Percentiles rank a stretch among this genome's conserved stretches.
Conservation (phyloP, 2,888 invertebrate species). For the Craniophora ligustri region DNA sequence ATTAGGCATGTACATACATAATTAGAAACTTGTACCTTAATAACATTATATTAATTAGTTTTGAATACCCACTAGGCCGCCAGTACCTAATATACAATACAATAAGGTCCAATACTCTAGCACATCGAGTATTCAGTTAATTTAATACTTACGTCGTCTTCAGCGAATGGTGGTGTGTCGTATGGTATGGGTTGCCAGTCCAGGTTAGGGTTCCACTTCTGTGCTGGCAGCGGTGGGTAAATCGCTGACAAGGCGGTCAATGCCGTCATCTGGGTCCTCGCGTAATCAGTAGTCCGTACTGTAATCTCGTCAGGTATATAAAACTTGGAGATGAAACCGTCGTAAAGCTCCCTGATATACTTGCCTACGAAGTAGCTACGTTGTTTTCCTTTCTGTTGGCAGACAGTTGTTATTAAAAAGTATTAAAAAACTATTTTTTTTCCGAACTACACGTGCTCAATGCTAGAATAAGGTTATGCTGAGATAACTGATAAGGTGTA, state of each 20-base stretch:
- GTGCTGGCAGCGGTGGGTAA: constrained; percentile 89
- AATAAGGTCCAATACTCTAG: too few species aligned
- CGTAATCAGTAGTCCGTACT: constrained; percentile 90
- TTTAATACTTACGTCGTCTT: constrained; percentile 78
- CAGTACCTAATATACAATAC: too few species aligned
- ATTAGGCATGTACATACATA: too few species aligned
- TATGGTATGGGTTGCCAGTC: constrained; percentile 92
- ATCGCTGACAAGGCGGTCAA: constrained; percentile 91
- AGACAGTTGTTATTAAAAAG: too few species aligned
- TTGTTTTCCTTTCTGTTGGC: constrained; percentile 84
- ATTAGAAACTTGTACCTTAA: too few species aligned
- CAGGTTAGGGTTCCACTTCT: constrained; percentile 88
- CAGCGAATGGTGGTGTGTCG: constrained; percentile 67
- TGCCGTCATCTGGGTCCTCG: constrained; percentile 93
- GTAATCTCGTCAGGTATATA: constrained; percentile 84
- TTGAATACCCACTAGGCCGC: too few species aligned
- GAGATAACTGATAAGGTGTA: constrained; percentile 10
- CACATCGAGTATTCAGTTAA: neutral
- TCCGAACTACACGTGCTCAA: neutral
- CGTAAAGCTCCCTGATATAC: constrained; percentile 81
- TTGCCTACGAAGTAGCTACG: constrained; percentile 84
- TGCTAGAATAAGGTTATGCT: constrained; percentile 18
- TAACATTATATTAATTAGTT: too few species aligned
- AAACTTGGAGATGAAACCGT: constrained; percentile 76
- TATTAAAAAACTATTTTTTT: neutral